Conservation (phyloP, 1,140 invertebrate genomes). For the Megalopta genalis region DNA sequence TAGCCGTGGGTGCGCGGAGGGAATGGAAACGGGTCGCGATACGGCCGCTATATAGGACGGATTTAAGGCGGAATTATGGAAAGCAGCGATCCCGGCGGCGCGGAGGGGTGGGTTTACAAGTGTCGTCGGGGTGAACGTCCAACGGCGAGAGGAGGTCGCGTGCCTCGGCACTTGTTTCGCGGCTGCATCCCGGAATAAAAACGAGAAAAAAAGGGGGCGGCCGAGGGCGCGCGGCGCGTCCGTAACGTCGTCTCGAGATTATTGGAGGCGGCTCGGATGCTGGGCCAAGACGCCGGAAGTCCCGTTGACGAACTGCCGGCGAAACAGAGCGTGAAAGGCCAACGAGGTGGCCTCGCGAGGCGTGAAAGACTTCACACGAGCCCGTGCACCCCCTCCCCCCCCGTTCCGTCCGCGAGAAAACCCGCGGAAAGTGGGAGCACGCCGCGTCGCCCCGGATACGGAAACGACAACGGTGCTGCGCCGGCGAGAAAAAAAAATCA, state of each 20-base stretch:
- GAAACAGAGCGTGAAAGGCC: slow-evolving; percentile 43
- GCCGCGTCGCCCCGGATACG: no score
- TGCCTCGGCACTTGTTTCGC: background rate
- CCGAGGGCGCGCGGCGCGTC: background rate
- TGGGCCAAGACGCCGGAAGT: slow-evolving; percentile 25
- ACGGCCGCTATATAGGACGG: background rate
- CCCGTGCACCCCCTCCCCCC: no score
- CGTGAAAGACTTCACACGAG: slow-evolving; percentile 41
- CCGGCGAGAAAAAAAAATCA: background rate
- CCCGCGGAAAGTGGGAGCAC: no score
- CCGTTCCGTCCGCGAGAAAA: background rate
- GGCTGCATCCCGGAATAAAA: slow-evolving; percentile 18
- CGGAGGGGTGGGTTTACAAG: background rate
- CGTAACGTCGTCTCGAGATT: slow-evolving; percentile 42
- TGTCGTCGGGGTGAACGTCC: slow-evolving; percentile 25
- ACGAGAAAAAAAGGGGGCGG: no score
- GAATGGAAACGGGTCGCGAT: background rate
- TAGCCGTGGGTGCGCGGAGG: background rate
- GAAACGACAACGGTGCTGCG: no score
- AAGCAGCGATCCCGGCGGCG: background rate
- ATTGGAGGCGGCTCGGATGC: background rate
- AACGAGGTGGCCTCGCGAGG: slow-evolving; percentile 18
- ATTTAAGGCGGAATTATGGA: slow-evolving; percentile 28
- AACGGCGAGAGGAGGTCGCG: background rate
- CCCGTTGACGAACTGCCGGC: slow-evolving; percentile 16